Evolutionary conservation across 2,113 vertebrate genomes (phyloP), one percentile per base, ranked within the genome.

Genomic region (Aptenodytes forsteri): DNA sequence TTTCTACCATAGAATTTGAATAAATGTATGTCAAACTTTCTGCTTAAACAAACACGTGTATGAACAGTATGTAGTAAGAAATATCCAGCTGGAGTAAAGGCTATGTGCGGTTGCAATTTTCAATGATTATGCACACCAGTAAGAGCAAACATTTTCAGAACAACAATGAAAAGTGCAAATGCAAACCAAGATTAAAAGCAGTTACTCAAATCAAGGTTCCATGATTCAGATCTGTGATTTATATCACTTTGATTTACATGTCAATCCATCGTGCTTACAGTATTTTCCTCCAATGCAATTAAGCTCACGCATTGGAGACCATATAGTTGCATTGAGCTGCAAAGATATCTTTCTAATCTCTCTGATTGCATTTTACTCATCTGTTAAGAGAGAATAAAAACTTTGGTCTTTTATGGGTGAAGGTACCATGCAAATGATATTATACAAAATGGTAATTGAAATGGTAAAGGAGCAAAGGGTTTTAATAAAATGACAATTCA

Each of bases 401-500:
- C 82, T 95, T 95, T 71, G 79, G 80, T 73, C 83, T 97, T 91
- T 93, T 96, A 83, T 58, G 69, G 72, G 49, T 82, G 70, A 96
- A 87, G 64, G 89, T 93, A 95, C 76, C 38, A 75, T 96, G 92
- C 90, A 97, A 95, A 97, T 95, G 34, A 65, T 92, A 82, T 90
- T 90, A 78, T 72, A 93, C 54, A 87, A 82, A 95, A 89, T 32
- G 78, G 72, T 71, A 95, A 92, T 86, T 94, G 77, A 94, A 93
- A 93, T 90, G 64, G 88, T 93, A 90, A 93, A 94, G 44, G 65
- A 91, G 85, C 75, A 95, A 95, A 47, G 29, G 44, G 50, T 94
- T 96, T 89, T 95, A 96, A 81, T 94, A 96, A 95, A 96, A 90
- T 84, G 86, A 94, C 92, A 96, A 84, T 75, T 94, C 79, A 79